Evolutionary conservation across 2,888 invertebrate genomes (phyloP).

Genomic region (Harmothoe impar): DNA sequence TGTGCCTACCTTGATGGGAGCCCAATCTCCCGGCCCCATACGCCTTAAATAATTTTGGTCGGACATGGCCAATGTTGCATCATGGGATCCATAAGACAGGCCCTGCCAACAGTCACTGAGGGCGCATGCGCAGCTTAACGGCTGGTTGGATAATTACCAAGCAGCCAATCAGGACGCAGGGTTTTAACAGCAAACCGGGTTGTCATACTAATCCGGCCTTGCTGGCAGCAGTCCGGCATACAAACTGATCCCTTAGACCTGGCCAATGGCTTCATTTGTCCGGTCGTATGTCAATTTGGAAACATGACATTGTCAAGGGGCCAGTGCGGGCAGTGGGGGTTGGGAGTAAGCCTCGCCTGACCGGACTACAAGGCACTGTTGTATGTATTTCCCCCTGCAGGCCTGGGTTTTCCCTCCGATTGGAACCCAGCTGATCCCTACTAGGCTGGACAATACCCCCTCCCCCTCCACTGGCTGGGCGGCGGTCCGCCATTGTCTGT

Average conservation of each 20-base stretch:
- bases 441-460: background rate
- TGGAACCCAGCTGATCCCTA: slow-evolving; percentile 50
- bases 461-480: background rate
- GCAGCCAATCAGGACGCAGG: slow-evolving; percentile 15
- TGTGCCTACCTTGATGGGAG: background rate
- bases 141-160: slow-evolving; percentile 18
- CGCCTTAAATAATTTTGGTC: background rate
- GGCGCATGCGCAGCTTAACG: background rate
- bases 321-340: background rate
- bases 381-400: background rate
- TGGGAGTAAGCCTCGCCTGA: slow-evolving; percentile 41
- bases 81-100: slow-evolving; percentile 27
- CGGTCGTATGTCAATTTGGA: slow-evolving; percentile 55
- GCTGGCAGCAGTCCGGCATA: slow-evolving; percentile 10
- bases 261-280: slow-evolving; percentile 25
- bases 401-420: background rate
- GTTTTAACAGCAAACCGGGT: slow-evolving; percentile 31
- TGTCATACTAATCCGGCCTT: slow-evolving; percentile 38
- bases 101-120: background rate
- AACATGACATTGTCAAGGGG: slow-evolving; percentile 34
- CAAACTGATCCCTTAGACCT: slow-evolving; percentile 27
- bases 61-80: background rate
- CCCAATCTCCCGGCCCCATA: background rate
- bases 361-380: slow-evolving; percentile 42
- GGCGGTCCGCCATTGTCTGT: background rate